Evolutionary conservation across 2,113 vertebrate species (phyloP), one percentile per base, ranked within the genome.

Genomic region (Nerophis lumbriciformis): DNA sequence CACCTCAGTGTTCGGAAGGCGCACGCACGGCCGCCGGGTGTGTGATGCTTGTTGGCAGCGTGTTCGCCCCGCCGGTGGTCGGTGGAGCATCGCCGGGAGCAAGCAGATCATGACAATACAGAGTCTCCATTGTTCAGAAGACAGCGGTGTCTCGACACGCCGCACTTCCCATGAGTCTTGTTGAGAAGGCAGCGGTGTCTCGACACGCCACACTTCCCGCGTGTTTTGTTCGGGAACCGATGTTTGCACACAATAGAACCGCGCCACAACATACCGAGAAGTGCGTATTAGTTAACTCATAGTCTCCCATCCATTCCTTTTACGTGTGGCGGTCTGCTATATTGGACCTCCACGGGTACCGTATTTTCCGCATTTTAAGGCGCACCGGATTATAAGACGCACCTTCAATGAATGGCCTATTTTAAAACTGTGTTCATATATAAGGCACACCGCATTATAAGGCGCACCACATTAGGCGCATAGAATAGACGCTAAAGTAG

Each of bases 51-150:
- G 56, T 68, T 74, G 63, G 72, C 70, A 65, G 37, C 53, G 70
- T 69, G 72, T 80, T 48, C 48, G 62, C 73, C 45, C 78, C 53
- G 67, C 78, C 66, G 68, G 73, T 65, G 75, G 73, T 77, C 63
- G 37, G 53, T 13, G 64, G 51, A 66, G 69, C 51, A 35, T 54
- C 56, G 68, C 47, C 36, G 63, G 61, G 14, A 71, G 42, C 65
- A 63, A 53, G 45, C 45, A 58, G 12, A 71, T 67, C 51, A 72
- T 69, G n/a, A 78, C 83, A 81, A 81, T 73, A 66, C 79, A 83
- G 76, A 38, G 68, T 65, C 42, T 67, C 79, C 51, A 66, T 86
- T 86, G 85, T 87, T 72, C 45, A 36, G 14, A 38, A 4, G n/a
- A 75, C 49, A 60, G 44, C 4, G 37, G 57, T 1, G 36, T 64